Base-by-base conservation (phyloP, 2,797 vertebrate species). In the Acanthurus tractus region DNA sequence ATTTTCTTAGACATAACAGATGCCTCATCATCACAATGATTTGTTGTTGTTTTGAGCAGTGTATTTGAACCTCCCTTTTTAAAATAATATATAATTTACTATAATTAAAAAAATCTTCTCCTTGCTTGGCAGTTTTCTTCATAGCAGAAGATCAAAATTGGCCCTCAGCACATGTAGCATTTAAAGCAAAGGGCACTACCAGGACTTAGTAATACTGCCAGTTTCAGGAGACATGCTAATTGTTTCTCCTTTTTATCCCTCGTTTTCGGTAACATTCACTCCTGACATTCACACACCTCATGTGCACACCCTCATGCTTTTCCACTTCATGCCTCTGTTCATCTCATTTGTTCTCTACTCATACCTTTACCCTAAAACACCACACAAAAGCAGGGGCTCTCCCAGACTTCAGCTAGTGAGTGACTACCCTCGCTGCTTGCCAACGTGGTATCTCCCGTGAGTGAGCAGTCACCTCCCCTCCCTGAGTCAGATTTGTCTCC, bases 401-500 rank as follows among this genome's bases (percentile, higher is more conserved):
- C 66, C 23, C 23, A 48, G 25, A 55, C 59, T 81, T 81, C 61
- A 79, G 78, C 69, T 67, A 29, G 55, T 72, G 67, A 82, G 71
- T 66, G 55, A 81, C 77, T 40, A 80, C 91, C 89, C 84, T 90
- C 5, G 56, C 58, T 64, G 70, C 80, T 88, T 44, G 58, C 65
- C 1, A 7, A 71, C 68, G 49, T 96, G 94, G 95, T 95, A 91
- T 92, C 76, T 92, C 78, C 95, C 88, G 2, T 90, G 89, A 92
- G 70, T 72, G 49, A 90, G 89, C 92, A 87, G 91, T 91, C 90
- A 66, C 93, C 94, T 94, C 95, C 94, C 93, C 94, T 95, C 88
- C 86, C 92, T 82, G 87, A 95, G 93, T 95, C 94, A 94, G 92
- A 95, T 92, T 95, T 93, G 92, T 94, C 93, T 93, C 82, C 78